These are phyloP conservation scores for Schrankia costaestrigalis DNA, from an alignment of 2,888 invertebrate genomes.

Conservation along the genomic window DNA sequence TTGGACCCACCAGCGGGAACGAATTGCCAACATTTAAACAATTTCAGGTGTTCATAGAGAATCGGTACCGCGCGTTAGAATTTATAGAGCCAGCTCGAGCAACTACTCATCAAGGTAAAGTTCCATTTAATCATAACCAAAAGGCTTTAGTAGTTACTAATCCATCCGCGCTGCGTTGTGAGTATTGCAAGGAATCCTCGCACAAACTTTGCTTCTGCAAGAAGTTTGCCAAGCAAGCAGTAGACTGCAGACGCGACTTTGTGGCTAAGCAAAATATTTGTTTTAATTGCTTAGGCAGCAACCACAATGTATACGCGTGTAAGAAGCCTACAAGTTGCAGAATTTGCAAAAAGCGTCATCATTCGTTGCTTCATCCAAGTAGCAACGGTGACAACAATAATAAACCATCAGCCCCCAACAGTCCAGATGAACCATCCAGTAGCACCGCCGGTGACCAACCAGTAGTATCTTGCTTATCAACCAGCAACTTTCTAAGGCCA, in stretches of 20 bases:
- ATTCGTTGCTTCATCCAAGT: constrained; percentile 9
- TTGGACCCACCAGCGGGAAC: constrained; percentile 6
- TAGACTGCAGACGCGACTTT: background rate
- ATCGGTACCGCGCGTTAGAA: constrained; percentile 1
- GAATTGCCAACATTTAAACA: constrained; percentile 21
- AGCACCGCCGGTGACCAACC: background rate
- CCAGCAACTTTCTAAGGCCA: background rate
- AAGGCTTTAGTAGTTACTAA: constrained; percentile 7
- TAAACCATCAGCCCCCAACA: background rate
- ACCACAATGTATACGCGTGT: background rate
- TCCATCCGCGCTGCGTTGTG: constrained; percentile 13
- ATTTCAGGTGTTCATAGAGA: constrained; percentile 1
- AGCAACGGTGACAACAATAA: background rate
- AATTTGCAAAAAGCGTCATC: constrained; percentile 7
- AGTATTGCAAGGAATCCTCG: constrained; percentile 20
- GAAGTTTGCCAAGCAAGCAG: background rate
- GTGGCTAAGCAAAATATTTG: background rate
- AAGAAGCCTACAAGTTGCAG: constrained; percentile 4
- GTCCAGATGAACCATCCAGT: background rate
- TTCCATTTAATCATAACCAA: background rate
- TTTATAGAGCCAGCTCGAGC: background rate
- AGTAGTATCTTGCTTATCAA: constrained; percentile 10
- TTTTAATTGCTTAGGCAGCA: background rate
- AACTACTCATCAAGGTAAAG: too few species aligned
- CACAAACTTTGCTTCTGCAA: constrained; percentile 14